phyloP scores from a whole-genome alignment of 1,140 invertebrate species.

The Delia radicum region DNA sequence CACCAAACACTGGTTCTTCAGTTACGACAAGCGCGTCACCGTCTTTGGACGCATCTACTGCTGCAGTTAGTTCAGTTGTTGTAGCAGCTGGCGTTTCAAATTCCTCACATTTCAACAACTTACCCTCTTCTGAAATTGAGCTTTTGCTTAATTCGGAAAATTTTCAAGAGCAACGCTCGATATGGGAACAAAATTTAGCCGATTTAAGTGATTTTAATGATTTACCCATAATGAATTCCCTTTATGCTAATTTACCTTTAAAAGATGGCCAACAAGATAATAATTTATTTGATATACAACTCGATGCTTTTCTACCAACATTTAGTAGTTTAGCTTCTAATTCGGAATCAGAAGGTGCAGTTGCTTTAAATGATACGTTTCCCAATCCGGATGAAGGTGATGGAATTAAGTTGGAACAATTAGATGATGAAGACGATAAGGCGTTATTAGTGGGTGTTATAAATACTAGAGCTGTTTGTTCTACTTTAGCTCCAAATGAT shows the following conservation, averaged over 20 bases:
- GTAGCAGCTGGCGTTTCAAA: conserved; percentile 30
- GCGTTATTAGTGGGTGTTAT: not conserved
- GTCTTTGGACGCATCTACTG: conserved; percentile 25
- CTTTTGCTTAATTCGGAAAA: conserved; percentile 44
- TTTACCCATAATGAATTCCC: conserved; percentile 36
- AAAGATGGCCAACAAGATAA: conserved; percentile 48
- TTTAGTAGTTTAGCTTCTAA: conserved; percentile 26
- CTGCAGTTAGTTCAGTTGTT: conserved; percentile 37
- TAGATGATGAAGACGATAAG: conserved; percentile 30
- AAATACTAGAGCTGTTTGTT: not conserved
- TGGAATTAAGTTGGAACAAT: conserved; percentile 36
- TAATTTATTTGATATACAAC: conserved; percentile 33
- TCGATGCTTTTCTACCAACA: conserved; percentile 36
- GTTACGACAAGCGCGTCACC: not conserved
- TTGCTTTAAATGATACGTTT: conserved; percentile 46
- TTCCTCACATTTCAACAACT: not conserved
- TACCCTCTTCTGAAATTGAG: conserved; percentile 37
- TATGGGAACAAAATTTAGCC: conserved; percentile 52
- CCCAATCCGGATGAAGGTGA: conserved; percentile 41
- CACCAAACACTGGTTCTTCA: not conserved
- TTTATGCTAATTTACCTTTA: conserved; percentile 46
- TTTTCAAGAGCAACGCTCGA: conserved; percentile 46
- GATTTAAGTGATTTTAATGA: conserved; percentile 52
- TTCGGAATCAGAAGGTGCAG: conserved; percentile 16
- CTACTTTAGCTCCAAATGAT: not conserved